These are phyloP conservation scores for Drosophila yooni DNA, from an alignment of 2,888 invertebrate species.

Conservation along the genomic window DNA sequence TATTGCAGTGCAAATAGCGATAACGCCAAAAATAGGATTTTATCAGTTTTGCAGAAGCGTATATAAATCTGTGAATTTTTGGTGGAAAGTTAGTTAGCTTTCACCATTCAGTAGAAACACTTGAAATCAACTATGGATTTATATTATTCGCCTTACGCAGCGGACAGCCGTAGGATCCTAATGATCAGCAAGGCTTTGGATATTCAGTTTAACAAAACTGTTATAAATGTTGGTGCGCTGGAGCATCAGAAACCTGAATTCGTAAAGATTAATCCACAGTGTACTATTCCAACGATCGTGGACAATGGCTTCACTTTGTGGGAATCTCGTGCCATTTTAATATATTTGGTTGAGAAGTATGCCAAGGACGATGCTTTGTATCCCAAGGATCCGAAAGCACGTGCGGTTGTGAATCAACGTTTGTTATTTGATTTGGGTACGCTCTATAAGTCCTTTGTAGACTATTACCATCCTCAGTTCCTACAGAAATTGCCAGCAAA, in stretches of 20 bases:
- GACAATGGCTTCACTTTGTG: slow-evolving; percentile 92
- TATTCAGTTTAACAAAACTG: slow-evolving; percentile 87
- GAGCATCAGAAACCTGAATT: slow-evolving; percentile 89
- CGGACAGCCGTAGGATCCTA: slow-evolving; percentile 88
- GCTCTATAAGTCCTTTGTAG: slow-evolving; percentile 88
- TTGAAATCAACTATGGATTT: slow-evolving; percentile 86
- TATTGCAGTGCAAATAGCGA: neutral
- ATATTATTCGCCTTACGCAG: slow-evolving; percentile 87
- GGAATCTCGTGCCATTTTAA: slow-evolving; percentile 93
- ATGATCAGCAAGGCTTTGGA: slow-evolving; percentile 88
- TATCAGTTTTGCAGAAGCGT: slow-evolving; percentile 16
- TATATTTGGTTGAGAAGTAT: slow-evolving; percentile 91
- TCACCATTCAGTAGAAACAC: neutral
- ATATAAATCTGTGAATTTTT: slow-evolving; percentile 6
- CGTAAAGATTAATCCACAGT: slow-evolving; percentile 91
- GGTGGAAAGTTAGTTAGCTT: slow-evolving; percentile 3
- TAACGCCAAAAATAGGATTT: slow-evolving; percentile 7
- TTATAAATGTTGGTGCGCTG: slow-evolving; percentile 86
- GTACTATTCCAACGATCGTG: slow-evolving; percentile 91
- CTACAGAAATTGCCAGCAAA: slow-evolving; percentile 87
- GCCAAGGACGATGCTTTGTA: slow-evolving; percentile 89
- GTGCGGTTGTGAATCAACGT: slow-evolving; percentile 91
- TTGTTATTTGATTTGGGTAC: slow-evolving; percentile 92
- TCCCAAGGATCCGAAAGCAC: slow-evolving; percentile 90
- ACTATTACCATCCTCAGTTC: slow-evolving; percentile 89